Evolutionary conservation across 2,113 vertebrate species (phyloP), one percentile per base, ranked within the genome.

Genomic region (Apodemus sylvaticus): DNA sequence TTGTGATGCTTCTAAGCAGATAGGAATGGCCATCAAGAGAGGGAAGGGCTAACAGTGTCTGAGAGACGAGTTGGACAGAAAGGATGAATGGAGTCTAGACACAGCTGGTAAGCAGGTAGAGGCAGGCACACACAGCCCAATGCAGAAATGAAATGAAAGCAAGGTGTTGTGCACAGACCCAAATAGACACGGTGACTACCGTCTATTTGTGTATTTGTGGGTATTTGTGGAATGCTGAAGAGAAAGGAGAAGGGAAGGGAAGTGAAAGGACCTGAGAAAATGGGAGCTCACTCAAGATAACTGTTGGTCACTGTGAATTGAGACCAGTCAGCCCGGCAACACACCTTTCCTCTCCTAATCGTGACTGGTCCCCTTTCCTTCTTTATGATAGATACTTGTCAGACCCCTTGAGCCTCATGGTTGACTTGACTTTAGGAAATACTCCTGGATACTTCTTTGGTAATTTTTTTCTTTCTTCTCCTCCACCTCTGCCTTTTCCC

Each of bases 391-490:
- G 60, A 58, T 42, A n/a, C 17, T 71, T 39, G 1, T 29, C 7
- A 73, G 24, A 19, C 1, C 26, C 5, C 74, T 90, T 86, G n/a
- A 81, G 31, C 42, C 58, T 88, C 24, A 4, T 70, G 79, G 68
- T 88, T 90, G 83, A 39, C 66, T 85, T 90, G 76, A 24, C 34
- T 90, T n/a, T 94, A 34, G 39, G 34, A 83, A 96, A 89, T 81
- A 86, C 0, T 74, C 36, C 12, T 81, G 73, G 48, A 48, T 89
- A 82, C 90, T 89, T 92, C 22, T 71, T 90, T 45, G 45, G 60
- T 78, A 66, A 42, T 60, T 93, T 88, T 48, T 89, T 36, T 85
- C 39, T 62, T 66, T 45, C 26, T 45, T 45, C 16, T 5, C 51
- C 62, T 48, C 45, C 36, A 14, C 22, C 20, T 51, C 34, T 7